These are phyloP conservation scores for Lordiphosa stackelbergi DNA, from an alignment of 1,140 invertebrate genomes.

Conservation along the genomic window DNA sequence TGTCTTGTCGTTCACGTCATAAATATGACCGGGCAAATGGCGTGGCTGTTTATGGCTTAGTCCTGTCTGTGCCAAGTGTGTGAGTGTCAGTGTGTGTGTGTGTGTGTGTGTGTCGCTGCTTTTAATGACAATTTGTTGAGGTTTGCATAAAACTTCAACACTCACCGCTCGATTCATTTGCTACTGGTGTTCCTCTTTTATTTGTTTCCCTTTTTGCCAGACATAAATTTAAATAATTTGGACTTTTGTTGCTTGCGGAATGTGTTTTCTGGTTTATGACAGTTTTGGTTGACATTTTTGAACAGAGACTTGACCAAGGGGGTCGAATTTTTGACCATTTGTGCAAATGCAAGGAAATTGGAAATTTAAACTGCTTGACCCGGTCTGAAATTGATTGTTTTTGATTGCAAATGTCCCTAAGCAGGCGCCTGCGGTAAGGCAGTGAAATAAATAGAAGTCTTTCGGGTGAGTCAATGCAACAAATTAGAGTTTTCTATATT, in stretches of 20 bases:
- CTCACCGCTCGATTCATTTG: slow-evolving; percentile 21
- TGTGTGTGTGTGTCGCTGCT: slow-evolving; percentile 44
- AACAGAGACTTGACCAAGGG: slow-evolving; percentile 4
- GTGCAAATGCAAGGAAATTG: slow-evolving; percentile 16
- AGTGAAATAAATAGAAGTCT: too few species aligned
- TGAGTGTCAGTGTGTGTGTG: slow-evolving; percentile 17
- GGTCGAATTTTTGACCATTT: not conserved
- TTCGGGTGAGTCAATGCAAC: too few species aligned
- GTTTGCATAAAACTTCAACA: slow-evolving; percentile 66
- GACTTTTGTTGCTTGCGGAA: slow-evolving; percentile 37
- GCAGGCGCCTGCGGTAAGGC: too few species aligned
- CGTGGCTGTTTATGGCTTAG: slow-evolving; percentile 60
- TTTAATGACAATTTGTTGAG: slow-evolving; percentile 74
- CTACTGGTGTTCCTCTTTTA: slow-evolving; percentile 6
- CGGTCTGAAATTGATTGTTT: not conserved
- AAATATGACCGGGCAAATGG: slow-evolving; percentile 65
- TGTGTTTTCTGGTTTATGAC: slow-evolving; percentile 24
- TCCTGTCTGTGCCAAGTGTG: slow-evolving; percentile 12
- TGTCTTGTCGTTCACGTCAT: slow-evolving; percentile 75
- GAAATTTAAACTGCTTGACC: slow-evolving; percentile 13
- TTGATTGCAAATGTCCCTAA: not conserved
- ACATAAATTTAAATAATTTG: slow-evolving; percentile 71
- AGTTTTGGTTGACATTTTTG: slow-evolving; percentile 15
- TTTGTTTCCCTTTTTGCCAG: slow-evolving; percentile 8
- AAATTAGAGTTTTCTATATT: too few species aligned